Base-by-base conservation (phyloP, 2,888 invertebrate species). In the Choristoneura rosaceana region DNA sequence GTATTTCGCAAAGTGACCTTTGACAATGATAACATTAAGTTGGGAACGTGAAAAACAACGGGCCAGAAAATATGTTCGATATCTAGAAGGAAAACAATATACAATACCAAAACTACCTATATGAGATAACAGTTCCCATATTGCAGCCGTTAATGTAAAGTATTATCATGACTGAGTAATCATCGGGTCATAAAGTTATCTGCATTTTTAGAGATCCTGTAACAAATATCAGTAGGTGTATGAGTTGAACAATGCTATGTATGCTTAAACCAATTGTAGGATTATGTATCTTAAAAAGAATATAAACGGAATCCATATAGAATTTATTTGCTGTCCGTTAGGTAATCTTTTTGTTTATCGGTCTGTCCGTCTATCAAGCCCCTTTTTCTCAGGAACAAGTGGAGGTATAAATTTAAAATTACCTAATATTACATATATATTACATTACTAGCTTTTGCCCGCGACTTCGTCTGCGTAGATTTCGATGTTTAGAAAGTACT, bases 31-130 rank as follows among this genome's bases (percentile, higher is more conserved):
- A 71, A 55, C 34, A 66, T 38, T 33, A 45, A 43, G 41, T 45
- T 33, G 7, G 41, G 33, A 45, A 71, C 45, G 66, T 58, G 61
- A 71, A 65, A 43, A 71, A 65, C 65, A 70, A 61, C 25, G 41
- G 38, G 59, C 14, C 70, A 17, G 41, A 50, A 66, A 65, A 17
- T 58, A 52, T 59, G 12, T 41, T 34, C 3, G 66, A 55, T n/a
- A 34, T 12, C 12, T 38, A 12, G 43, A 60, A 61, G 17, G 33
- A 65, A 60, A 65, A 70, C 64, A 65, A 59, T 38, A 58, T 7
- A 25, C 10, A 55, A 59, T 17, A 52, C 0, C 47, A 47, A 47
- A 47, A 47, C 10, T 50, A 5, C 38, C 4, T 55, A 60, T 25
- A 4, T 33, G 2, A 50, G 70, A 70, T 70, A 64, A 59, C 47